Percentiles rank a stretch among this genome's conserved stretches.
Conservation (phyloP, 53 echinoderm and acorn worm species). For the Patiria pectinifera region DNA sequence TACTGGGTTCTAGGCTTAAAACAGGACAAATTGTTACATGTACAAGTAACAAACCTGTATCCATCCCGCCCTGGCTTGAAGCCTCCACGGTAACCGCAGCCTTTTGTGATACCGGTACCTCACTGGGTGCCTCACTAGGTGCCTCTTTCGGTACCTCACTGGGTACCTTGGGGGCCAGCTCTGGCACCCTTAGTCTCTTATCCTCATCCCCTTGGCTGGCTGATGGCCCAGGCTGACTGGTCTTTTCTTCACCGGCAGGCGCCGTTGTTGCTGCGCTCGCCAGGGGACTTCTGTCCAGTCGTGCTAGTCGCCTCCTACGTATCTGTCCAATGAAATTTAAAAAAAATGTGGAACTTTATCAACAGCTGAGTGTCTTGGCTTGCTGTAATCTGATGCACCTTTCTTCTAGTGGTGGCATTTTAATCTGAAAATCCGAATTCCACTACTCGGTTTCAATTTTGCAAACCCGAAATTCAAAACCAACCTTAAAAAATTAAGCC, state of each 20-base stretch:
- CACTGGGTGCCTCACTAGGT: background rate
- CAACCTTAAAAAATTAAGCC: too few species aligned
- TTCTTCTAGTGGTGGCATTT: too few species aligned
- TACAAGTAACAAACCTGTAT: constrained; percentile 14
- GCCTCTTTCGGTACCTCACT: constrained; percentile 1
- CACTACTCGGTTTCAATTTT: too few species aligned
- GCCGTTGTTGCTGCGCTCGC: constrained; percentile 16
- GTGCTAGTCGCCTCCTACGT: constrained; percentile 88
- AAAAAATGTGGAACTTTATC: too few species aligned
- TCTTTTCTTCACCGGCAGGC: constrained; percentile 1
- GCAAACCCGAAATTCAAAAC: too few species aligned
- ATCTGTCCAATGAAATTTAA: constrained; percentile 54
- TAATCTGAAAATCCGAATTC: too few species aligned
- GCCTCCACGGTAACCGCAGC: background rate
- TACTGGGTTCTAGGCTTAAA: background rate
- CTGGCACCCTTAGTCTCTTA: background rate
- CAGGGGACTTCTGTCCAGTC: constrained; percentile 75
- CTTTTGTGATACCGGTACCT: constrained; percentile 21
- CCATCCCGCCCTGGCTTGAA: constrained; percentile 35
- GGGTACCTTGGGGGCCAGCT: background rate
- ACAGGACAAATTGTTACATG: background rate
- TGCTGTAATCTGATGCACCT: too few species aligned
- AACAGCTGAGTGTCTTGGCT: too few species aligned
- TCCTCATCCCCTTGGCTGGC: background rate
- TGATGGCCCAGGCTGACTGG: constrained; percentile 12